Conservation (phyloP, 2,113 vertebrate species). For the Petromus typicus region DNA sequence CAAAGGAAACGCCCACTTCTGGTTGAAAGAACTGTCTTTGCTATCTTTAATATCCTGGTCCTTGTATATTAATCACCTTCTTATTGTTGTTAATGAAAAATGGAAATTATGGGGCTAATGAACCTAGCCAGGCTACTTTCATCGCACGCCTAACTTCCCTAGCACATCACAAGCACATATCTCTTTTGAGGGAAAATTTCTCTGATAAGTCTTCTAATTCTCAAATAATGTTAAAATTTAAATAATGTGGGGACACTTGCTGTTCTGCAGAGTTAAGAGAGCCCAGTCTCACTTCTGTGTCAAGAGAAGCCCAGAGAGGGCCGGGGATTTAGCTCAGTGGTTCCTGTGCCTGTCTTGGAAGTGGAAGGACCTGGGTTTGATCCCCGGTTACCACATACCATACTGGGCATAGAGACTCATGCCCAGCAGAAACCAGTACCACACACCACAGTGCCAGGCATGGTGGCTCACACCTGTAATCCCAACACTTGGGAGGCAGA, state of each 20-base stretch:
- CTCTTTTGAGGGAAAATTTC: not conserved
- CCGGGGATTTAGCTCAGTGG: too few relatives aligned
- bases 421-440: too few relatives aligned
- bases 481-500: too few relatives aligned
- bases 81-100: constrained; percentile 80
- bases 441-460: too few relatives aligned
- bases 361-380: too few relatives aligned
- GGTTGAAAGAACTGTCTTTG: constrained; percentile 49
- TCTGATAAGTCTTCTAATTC: not conserved
- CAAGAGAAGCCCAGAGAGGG: not conserved
- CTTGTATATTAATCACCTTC: constrained; percentile 46
- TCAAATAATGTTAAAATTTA: constrained; percentile 5
- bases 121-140: constrained; percentile 71
- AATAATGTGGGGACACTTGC: not conserved
- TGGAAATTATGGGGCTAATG: constrained; percentile 78
- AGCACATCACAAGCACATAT: not conserved
- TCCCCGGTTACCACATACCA: too few relatives aligned
- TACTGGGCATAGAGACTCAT: too few relatives aligned
- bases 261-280: not conserved
- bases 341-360: too few relatives aligned
- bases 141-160: constrained; percentile 75
- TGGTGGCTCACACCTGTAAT: too few relatives aligned
- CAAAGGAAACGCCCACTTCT: not conserved
- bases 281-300: fast-evolving
- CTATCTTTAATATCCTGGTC: constrained; percentile 80